These are phyloP conservation scores for Esox lucius DNA, from an alignment of 2,797 vertebrate genomes.

Conservation along the genomic window DNA sequence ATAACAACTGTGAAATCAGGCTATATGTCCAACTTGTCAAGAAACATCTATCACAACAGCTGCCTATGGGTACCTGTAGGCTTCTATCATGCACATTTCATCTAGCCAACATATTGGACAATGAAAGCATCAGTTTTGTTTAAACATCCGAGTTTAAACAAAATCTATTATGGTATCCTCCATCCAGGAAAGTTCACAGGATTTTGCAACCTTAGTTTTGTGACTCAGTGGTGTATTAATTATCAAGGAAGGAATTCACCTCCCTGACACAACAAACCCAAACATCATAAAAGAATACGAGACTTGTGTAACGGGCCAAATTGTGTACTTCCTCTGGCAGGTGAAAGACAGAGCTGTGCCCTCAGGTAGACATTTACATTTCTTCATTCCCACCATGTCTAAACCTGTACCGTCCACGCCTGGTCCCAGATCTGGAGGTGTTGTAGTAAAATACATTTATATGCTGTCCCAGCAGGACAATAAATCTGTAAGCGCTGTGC, in stretches of 20 bases:
- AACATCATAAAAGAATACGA: background rate
- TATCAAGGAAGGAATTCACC: constrained; percentile 30
- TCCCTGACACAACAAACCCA: background rate
- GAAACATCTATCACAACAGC: too few species aligned
- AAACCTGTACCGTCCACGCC: background rate
- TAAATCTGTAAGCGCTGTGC: too few species aligned
- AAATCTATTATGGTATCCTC: background rate
- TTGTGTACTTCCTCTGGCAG: background rate
- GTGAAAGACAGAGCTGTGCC: background rate
- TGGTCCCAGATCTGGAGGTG: background rate
- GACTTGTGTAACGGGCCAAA: background rate
- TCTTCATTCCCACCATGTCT: background rate
- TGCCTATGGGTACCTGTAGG: too few species aligned
- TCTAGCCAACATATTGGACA: too few species aligned
- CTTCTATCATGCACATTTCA: too few species aligned
- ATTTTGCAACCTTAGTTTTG: constrained; percentile 9
- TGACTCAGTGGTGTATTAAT: constrained; percentile 13
- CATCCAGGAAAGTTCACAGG: background rate
- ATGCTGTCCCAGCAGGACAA: too few species aligned
- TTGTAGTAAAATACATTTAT: background rate
- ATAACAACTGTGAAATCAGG: too few species aligned
- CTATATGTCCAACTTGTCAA: too few species aligned
- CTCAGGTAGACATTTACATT: background rate
- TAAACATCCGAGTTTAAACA: constrained; percentile 33
- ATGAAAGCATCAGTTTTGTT: too few species aligned